phyloP scores from a whole-genome alignment of 2,797 vertebrate species.

The Ciconia nigra region DNA sequence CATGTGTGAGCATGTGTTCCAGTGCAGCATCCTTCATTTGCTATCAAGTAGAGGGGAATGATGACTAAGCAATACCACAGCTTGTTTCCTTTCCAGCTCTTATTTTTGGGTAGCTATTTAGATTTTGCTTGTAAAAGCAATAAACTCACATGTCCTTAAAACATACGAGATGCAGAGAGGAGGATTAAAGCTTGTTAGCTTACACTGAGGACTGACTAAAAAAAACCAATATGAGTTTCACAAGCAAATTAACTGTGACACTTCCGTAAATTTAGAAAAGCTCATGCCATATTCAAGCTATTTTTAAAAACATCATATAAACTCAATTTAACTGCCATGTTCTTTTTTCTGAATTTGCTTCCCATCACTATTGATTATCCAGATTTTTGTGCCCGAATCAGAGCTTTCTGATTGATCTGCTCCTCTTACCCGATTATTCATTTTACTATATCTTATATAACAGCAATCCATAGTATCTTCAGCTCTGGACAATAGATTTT shows the following conservation, averaged over 20 bases:
- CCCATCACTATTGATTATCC: neutral
- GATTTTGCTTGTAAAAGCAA: neutral
- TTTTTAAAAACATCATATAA: neutral
- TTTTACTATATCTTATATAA: neutral
- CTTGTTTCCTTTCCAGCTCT: neutral
- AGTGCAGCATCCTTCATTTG: neutral
- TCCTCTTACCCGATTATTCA: neutral
- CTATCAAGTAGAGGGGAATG: neutral
- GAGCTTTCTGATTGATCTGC: neutral
- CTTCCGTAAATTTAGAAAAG: neutral
- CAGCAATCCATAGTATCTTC: neutral
- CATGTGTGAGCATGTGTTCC: accelerated
- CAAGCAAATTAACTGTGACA: neutral
- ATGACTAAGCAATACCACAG: neutral
- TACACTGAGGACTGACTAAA: neutral
- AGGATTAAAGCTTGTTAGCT: neutral
- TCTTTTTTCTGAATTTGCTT: neutral
- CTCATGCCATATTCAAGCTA: neutral
- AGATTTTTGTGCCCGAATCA: neutral
- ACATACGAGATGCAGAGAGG: neutral
- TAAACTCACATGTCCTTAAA: neutral
- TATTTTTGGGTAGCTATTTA: neutral
- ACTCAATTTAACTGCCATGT: neutral
- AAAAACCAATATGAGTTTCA: neutral
- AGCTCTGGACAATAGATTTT: neutral